phyloP scores from a whole-genome alignment of 2,797 vertebrate species.

The Bufotes viridis region DNA sequence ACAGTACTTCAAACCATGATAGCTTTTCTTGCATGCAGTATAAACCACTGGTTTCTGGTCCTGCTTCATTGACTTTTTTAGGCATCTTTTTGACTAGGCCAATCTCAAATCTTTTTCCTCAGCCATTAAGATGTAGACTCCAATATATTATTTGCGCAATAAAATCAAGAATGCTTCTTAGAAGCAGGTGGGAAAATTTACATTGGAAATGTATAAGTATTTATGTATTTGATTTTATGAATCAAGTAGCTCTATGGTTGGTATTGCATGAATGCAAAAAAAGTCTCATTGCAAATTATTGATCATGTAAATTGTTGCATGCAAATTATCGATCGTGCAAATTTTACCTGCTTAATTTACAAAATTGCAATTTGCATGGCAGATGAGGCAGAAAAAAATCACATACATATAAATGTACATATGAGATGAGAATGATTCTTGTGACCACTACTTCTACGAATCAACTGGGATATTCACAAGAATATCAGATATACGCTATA shows the following conservation, averaged over 20 bases:
- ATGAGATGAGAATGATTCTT: neutral
- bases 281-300: conserved; percentile 37
- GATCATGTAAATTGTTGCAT: conserved; percentile 42
- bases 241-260: conserved; percentile 23
- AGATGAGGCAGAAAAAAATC: conserved; percentile 6
- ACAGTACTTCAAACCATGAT: neutral
- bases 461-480: neutral
- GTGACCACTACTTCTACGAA: conserved; percentile 2
- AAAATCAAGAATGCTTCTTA: conserved; percentile 24
- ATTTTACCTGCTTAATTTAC: conserved; percentile 18
- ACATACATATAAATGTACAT: conserved; percentile 18
- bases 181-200: conserved; percentile 44
- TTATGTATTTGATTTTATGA: conserved; percentile 48
- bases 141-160: conserved; percentile 20
- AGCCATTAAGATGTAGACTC: neutral
- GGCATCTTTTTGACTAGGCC: neutral
- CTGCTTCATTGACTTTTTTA: neutral
- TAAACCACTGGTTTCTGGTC: neutral
- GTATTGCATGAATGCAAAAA: conserved; percentile 45
- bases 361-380: conserved; percentile 30
- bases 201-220: conserved; percentile 38
- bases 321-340: conserved; percentile 12
- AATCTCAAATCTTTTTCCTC: neutral
- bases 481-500: neutral
- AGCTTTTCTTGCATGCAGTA: too few relatives aligned